Percentiles rank a stretch among this genome's conserved stretches.
phyloP scores from a whole-genome alignment of 2,113 vertebrate genomes.

The Athene noctua region DNA sequence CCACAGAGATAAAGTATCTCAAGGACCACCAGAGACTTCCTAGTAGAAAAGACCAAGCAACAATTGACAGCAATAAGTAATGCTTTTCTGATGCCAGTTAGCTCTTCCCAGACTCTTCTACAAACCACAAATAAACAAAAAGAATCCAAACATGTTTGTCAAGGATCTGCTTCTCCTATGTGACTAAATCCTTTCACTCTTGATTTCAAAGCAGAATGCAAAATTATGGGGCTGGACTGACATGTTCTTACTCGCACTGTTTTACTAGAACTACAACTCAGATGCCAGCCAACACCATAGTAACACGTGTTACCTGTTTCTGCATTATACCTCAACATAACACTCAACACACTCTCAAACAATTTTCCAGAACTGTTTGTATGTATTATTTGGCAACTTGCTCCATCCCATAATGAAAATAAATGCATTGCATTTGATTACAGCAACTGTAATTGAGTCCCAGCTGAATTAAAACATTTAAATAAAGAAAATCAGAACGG shows the following conservation, averaged over 20 bases:
- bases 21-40: background rate
- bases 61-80: background rate
- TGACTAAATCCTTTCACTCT: background rate
- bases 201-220: background rate
- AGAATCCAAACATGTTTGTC: background rate
- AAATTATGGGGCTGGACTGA: background rate
- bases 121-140: background rate
- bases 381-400: background rate
- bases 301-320: background rate
- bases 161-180: background rate
- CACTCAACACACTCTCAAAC: background rate
- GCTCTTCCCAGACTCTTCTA: background rate
- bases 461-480: background rate
- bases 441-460: background rate
- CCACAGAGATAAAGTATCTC: background rate
- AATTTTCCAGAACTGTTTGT: background rate
- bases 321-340: background rate
- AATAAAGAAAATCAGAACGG: background rate
- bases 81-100: background rate
- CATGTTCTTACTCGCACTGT: background rate
- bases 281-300: background rate
- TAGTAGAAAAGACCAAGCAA: background rate
- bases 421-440: background rate
- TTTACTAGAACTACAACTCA: background rate
- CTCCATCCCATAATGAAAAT: background rate